A percentile compares a stretch with the other conserved stretches of the same genome.
phyloP scores from a whole-genome alignment of 2,113 vertebrate genomes.

The Bothrops jararaca region DNA sequence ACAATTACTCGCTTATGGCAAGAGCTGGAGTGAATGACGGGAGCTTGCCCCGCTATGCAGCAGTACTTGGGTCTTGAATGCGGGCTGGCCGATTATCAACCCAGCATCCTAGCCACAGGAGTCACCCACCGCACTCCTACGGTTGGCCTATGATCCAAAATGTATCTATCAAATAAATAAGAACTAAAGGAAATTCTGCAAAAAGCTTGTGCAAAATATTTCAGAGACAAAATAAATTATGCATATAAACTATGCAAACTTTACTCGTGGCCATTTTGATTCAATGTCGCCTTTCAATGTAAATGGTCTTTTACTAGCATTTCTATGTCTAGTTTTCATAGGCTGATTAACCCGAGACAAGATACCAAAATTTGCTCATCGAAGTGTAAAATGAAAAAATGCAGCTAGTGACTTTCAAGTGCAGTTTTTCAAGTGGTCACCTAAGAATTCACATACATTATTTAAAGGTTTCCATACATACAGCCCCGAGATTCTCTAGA shows the following conservation, averaged over 20 bases:
- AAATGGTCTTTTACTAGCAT: background rate
- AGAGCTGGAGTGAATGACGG: too few relatives aligned
- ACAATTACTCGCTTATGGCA: too few relatives aligned
- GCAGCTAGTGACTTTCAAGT: background rate
- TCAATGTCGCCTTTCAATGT: background rate
- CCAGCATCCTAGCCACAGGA: background rate
- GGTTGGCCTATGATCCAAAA: background rate
- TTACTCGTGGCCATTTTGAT: background rate
- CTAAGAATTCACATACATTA: too few relatives aligned
- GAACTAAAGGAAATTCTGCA: background rate
- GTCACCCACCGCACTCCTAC: too few relatives aligned
- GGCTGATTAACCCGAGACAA: background rate
- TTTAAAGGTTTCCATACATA: too few relatives aligned
- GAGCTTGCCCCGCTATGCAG: too few relatives aligned
- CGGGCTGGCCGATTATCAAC: too few relatives aligned
- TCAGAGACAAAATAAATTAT: background rate
- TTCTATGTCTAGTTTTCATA: background rate
- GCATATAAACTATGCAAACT: background rate
- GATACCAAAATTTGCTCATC: background rate
- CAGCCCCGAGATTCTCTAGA: background rate
- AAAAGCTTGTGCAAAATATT: background rate
- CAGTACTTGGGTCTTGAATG: too few relatives aligned
- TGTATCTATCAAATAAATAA: background rate
- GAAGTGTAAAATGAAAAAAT: background rate
- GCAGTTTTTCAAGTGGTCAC: too few relatives aligned